Base-by-base conservation (phyloP, 2,888 invertebrate species). In the Schizotus pectinicornis region DNA sequence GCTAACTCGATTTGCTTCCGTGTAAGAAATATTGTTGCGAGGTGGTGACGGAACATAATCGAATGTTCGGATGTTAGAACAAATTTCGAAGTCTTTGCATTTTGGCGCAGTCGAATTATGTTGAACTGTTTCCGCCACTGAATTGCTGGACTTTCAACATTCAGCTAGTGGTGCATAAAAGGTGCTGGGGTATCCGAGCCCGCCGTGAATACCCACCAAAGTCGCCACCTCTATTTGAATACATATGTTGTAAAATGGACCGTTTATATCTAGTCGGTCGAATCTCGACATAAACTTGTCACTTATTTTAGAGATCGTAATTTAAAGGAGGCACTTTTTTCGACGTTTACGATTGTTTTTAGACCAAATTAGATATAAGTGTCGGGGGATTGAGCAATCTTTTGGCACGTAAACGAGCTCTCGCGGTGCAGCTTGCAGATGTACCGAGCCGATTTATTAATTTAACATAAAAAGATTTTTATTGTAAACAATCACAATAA, bases 401-500 rank as follows among this genome's bases (percentile, higher is more conserved):
- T 36, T 52, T 22, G 22, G 22, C 22, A 22, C 22, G 22, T 22
- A 43, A 41, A 30, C 42, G 48, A 48, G 47, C 48, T 48, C 41
- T 55, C 31, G 53, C 33, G 32, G 14, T 34, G 39, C n/a, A n/a
- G 14, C 13, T 47, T 48, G 41, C 41, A 54, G 48, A 42, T 11
- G 47, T 55, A 47, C 41, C 47, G 55, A 42, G 32, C 35, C 35
- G 31, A 32, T 55, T 55, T 55, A 48, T 47, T 55, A 46, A 46
- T 47, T 47, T 54, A 54, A 41, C 47, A 47, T 39, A 54, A 45
- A 46, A 41, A 47, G 45, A 46, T 22, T 37, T 38, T 51, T 57
- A 42, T 45, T 49, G 53, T 43, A 52, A 58, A 53, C 53, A 58
- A 48, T 58, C 45, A 43, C 53, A 33, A 58, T 58, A 58, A 58